Conservation (phyloP, 2,797 vertebrate genomes). For the Acanthurus leucopareius region DNA sequence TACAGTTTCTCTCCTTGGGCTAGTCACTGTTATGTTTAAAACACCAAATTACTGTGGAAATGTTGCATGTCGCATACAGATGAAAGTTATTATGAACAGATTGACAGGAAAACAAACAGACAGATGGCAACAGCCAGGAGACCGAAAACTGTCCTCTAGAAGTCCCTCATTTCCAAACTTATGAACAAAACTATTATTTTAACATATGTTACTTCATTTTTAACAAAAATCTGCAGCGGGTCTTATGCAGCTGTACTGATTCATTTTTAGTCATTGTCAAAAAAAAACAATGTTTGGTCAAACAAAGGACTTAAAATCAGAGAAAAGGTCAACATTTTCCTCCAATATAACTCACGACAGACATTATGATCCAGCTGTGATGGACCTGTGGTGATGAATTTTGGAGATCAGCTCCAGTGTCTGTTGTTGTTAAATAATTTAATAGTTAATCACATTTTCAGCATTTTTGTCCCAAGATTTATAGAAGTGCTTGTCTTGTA, state of each 20-base stretch:
- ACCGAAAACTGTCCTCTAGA: neutral
- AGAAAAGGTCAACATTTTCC: too few species aligned
- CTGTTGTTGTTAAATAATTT: neutral
- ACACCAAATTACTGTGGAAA: conserved; percentile 3
- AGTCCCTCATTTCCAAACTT: conserved; percentile 1
- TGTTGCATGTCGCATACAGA: conserved; percentile 1
- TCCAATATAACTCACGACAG: too few species aligned
- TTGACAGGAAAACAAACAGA: conserved; percentile 15
- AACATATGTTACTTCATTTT: too few species aligned
- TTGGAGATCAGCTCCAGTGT: neutral
- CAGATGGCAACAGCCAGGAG: conserved; percentile 7
- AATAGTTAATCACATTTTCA: neutral
- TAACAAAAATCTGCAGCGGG: too few species aligned
- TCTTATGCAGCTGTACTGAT: too few species aligned
- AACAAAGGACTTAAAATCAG: too few species aligned
- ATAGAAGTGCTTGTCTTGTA: neutral
- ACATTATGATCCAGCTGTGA: too few species aligned
- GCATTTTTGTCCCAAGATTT: conserved; percentile 7
- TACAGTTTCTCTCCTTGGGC: neutral
- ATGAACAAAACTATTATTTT: neutral
- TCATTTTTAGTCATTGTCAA: too few species aligned
- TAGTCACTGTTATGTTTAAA: neutral
- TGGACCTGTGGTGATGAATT: neutral
- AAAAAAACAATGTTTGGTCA: too few species aligned
- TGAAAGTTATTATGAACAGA: conserved; percentile 23